Evolutionary conservation across 2,888 invertebrate genomes (phyloP), one percentile per base, ranked within the genome.

Genomic region (Subacronicta megacephala): DNA sequence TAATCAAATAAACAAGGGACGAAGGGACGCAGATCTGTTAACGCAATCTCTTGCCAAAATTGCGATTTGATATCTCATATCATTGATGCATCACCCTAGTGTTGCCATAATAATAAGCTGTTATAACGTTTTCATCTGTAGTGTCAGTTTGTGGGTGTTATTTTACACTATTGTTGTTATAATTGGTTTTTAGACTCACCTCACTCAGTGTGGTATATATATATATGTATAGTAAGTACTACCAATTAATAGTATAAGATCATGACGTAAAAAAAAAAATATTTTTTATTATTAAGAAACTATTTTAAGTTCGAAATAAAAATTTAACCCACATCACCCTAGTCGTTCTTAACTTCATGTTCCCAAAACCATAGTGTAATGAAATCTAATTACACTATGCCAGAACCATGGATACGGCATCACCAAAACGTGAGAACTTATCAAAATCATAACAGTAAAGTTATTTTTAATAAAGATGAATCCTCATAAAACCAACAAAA

Each of bases 31-130:
- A 61, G 82, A 90, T 89, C 89, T 87, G 85, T 85, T 82, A 79
- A 81, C 85, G 80, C 87, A 84, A 91, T 90, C 89, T 88, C 81
- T 72, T 68, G 74, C 80, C 83, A 84, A 74, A 90, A 92, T 90
- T 87, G 92, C 78, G 87, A 92, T 93, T 90, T 92, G 92, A 93
- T 93, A 91, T 84, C 81, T 78, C 74, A 80, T 83, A 85, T 80
- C 70, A 85, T 79, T 66, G 63, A 53, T 44, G 62, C 55, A 69
- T 73, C 75, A 26, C 76, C 83, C 79, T 65, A 58, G 73, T 74
- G 75, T 75, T 73, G 60, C 62, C 59, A 54, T 63, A 73, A 80
- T 83, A 68, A 78, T 82, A 81, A 83, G 82, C 78, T 78, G 74
- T 78, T 79, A 77, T 75, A 77, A 79, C 68, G 63, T 73, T 79